These are phyloP conservation scores for Macrophya alboannulata DNA, from an alignment of 2,888 invertebrate genomes.

Conservation along the genomic window DNA sequence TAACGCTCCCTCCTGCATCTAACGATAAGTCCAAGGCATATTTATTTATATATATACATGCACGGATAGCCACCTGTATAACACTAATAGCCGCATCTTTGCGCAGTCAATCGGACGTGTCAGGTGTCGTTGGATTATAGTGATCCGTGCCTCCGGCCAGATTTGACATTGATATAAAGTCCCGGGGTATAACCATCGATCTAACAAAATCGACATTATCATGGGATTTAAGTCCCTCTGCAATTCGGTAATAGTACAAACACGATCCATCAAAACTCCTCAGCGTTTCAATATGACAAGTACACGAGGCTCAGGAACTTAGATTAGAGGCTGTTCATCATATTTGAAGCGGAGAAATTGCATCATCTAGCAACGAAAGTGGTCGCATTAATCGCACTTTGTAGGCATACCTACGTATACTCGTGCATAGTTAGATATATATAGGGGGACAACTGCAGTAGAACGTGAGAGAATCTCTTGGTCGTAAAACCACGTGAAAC, in stretches of 20 bases:
- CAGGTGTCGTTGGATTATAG: slow-evolving; percentile 40
- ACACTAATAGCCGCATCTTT: not conserved
- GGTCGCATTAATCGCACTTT: slow-evolving; percentile 46
- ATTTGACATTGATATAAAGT: slow-evolving; percentile 20
- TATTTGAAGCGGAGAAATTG: slow-evolving; percentile 43
- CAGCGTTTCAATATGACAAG: slow-evolving; percentile 20
- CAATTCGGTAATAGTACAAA: slow-evolving; percentile 30
- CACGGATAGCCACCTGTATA: too few relatives aligned
- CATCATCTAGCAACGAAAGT: slow-evolving; percentile 41
- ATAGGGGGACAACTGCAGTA: not conserved
- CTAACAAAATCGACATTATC: not conserved
- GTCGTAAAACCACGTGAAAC: not conserved
- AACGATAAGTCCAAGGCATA: not conserved
- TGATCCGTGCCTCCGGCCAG: slow-evolving; percentile 1
- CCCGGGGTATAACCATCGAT: not conserved
- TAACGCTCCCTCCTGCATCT: slow-evolving; percentile 41
- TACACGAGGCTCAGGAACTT: not conserved
- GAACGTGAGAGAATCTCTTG: slow-evolving; percentile 37
- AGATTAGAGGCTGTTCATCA: slow-evolving; percentile 24
- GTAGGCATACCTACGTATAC: not conserved
- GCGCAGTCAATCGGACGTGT: not conserved
- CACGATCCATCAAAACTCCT: slow-evolving; percentile 17
- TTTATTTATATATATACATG: not conserved
- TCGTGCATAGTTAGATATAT: not conserved
- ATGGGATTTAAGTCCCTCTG: not conserved